Evolutionary conservation across 2,797 vertebrate species (phyloP).

Genomic region (Somateria mollissima): DNA sequence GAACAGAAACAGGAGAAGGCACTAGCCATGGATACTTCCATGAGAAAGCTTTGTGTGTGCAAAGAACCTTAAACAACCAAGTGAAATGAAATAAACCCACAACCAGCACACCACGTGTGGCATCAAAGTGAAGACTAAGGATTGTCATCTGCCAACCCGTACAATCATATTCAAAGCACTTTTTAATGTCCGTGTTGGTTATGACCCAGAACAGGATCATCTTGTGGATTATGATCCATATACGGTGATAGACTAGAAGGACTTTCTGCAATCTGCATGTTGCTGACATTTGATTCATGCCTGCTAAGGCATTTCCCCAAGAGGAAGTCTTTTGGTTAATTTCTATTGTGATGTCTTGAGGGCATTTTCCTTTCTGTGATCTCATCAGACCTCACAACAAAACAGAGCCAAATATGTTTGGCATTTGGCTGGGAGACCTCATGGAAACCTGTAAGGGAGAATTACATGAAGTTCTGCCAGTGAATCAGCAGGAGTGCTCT

Average conservation of each 20-base stretch:
- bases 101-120: background rate
- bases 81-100: background rate
- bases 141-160: background rate
- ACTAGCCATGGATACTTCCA: background rate
- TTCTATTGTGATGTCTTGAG: slow-evolving; percentile 25
- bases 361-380: slow-evolving; percentile 59
- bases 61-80: background rate
- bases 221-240: slow-evolving; percentile 3
- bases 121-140: background rate
- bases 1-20: background rate
- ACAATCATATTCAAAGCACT: background rate
- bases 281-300: slow-evolving; percentile 34
- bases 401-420: slow-evolving; percentile 58
- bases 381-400: slow-evolving; percentile 43
- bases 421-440: slow-evolving; percentile 30
- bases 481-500: background rate
- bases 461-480: background rate
- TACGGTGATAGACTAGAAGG: slow-evolving; percentile 17
- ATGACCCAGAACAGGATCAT: background rate
- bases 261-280: background rate
- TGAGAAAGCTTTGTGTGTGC: background rate
- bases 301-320: slow-evolving; percentile 48
- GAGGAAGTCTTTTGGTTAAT: slow-evolving; percentile 58
- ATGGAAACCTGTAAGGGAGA: background rate
- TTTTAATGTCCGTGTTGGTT: slow-evolving; percentile 17